Percentiles rank a stretch among this genome's conserved stretches.
phyloP scores from a whole-genome alignment of 2,797 vertebrate species.

The Enteromius viviparus region DNA sequence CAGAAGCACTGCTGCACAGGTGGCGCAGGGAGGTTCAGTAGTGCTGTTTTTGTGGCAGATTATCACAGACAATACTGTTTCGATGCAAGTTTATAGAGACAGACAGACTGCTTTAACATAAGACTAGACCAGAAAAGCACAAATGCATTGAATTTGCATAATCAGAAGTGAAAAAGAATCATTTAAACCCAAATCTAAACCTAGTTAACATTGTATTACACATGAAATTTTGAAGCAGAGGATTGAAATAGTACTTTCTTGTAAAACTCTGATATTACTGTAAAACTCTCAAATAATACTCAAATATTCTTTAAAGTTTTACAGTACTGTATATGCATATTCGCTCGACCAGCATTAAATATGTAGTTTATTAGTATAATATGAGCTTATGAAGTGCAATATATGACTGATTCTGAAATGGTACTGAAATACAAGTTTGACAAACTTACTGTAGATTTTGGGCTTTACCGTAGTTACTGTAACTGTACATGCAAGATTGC shows the following conservation, averaged over 20 bases:
- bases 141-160: not conserved
- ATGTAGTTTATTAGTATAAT: not conserved
- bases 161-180: not conserved
- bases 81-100: not conserved
- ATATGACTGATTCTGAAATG: not conserved
- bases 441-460: not conserved
- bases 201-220: not conserved
- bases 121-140: not conserved
- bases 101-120: not conserved
- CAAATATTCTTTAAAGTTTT: too few species aligned
- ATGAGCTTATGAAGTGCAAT: not conserved
- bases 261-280: not conserved
- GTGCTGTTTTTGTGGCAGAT: not conserved
- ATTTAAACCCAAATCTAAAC: too few species aligned
- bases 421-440: not conserved
- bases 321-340: too few species aligned
- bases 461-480: not conserved
- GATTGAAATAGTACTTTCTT: not conserved
- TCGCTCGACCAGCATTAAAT: not conserved
- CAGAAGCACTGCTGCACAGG: slow-evolving; percentile 44
- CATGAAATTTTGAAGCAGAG: not conserved
- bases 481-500: not conserved
- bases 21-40: slow-evolving; percentile 38
- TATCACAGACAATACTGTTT: not conserved
- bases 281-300: not conserved